phyloP scores from a whole-genome alignment of 2,113 vertebrate genomes.

The Phrynosoma blainvillii region DNA sequence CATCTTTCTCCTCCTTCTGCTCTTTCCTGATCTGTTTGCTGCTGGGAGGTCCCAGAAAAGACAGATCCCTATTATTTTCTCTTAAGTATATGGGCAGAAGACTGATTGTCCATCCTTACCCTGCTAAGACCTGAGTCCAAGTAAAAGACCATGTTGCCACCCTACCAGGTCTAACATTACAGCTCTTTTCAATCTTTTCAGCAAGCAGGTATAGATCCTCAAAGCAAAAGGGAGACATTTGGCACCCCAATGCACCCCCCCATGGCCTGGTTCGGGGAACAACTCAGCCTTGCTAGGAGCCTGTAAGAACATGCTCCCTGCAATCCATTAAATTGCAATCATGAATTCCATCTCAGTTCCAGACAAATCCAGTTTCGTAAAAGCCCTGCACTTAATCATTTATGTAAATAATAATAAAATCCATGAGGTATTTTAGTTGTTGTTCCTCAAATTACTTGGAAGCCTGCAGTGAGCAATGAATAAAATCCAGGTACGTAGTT shows the following conservation, averaged over 20 bases:
- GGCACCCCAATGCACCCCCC: background rate
- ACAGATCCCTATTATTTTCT: background rate
- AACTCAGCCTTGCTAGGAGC: background rate
- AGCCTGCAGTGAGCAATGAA: background rate
- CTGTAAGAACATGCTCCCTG: background rate
- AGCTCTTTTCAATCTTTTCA: background rate
- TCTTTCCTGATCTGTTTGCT: background rate
- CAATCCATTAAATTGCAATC: background rate
- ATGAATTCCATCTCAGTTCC: background rate
- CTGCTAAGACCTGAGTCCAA: background rate
- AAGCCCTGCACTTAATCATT: background rate
- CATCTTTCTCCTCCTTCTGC: too few species aligned
- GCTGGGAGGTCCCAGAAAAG: too few species aligned
- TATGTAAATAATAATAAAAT: background rate
- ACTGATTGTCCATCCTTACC: background rate
- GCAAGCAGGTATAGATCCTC: background rate
- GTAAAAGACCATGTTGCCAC: background rate
- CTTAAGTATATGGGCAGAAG: background rate
- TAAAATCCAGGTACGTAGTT: background rate
- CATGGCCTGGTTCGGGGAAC: background rate
- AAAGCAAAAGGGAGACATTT: background rate
- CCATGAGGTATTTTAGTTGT: background rate
- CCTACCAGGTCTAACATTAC: background rate
- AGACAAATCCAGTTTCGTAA: background rate
- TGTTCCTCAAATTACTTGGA: conserved; percentile 1